Percentiles rank a stretch among this genome's conserved stretches.
Evolutionary conservation across 2,113 vertebrate genomes (phyloP).

Genomic region (Silurus glanis): DNA sequence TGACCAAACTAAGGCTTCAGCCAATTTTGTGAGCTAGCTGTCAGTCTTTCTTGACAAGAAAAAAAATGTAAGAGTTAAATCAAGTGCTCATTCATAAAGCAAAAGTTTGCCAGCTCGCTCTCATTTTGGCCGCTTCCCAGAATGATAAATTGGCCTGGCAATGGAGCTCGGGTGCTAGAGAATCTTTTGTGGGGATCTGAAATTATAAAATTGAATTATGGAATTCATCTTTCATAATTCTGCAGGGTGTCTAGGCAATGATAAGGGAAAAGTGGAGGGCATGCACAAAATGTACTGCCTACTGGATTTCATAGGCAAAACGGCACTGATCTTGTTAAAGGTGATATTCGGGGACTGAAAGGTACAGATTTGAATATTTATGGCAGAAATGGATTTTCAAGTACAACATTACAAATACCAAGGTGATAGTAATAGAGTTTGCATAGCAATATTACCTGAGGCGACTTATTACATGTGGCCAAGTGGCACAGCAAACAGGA

Average conservation of each 20-base stretch:
- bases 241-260: constrained; percentile 46
- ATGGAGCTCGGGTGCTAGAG: constrained; percentile 35
- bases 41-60: constrained; percentile 40
- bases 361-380: constrained; percentile 52
- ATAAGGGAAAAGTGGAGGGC: constrained; percentile 42
- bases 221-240: constrained; percentile 55
- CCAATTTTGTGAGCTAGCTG: constrained; percentile 21
- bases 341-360: constrained; percentile 46
- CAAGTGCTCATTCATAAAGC: constrained; percentile 57
- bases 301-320: constrained; percentile 53
- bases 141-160: constrained; percentile 56
- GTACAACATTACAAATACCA: constrained; percentile 50
- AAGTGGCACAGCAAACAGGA: neutral
- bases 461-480: constrained; percentile 39
- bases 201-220: constrained; percentile 55
- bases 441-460: constrained; percentile 46
- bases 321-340: constrained; percentile 55
- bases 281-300: constrained; percentile 45
- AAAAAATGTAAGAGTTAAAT: constrained; percentile 54
- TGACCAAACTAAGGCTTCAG: constrained; percentile 16
- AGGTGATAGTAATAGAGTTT: constrained; percentile 49
- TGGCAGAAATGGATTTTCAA: constrained; percentile 52
- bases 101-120: constrained; percentile 56
- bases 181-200: constrained; percentile 51
- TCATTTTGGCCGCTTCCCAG: constrained; percentile 48